Evolutionary conservation across 2,113 vertebrate species (phyloP).

Genomic region (Lophotis ruficrista): DNA sequence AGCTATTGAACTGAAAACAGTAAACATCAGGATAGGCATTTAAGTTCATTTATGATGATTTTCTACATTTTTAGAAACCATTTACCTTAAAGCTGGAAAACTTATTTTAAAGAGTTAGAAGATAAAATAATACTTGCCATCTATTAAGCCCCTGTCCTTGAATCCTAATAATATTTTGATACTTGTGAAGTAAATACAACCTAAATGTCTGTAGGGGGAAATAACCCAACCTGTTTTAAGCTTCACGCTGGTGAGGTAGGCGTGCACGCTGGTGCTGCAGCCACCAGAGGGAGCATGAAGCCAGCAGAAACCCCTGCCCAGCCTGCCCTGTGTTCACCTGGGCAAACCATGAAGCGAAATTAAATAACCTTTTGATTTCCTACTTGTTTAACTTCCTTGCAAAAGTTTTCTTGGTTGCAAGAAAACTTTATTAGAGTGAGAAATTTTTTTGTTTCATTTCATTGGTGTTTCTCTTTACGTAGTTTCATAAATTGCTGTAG

Average conservation of each 20-base stretch:
- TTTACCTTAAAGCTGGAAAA: neutral
- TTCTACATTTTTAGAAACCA: neutral
- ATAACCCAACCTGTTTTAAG: neutral
- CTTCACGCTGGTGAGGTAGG: neutral
- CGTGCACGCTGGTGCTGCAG: neutral
- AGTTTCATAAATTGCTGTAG: neutral
- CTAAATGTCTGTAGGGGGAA: too few relatives aligned
- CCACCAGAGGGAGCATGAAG: constrained; percentile 63
- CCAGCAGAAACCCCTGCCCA: neutral
- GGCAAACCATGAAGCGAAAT: neutral
- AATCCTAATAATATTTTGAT: neutral
- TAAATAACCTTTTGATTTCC: neutral
- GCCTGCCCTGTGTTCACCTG: neutral
- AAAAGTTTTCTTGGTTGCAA: neutral
- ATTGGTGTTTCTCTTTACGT: neutral
- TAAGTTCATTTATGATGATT: neutral
- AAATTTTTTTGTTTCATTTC: neutral
- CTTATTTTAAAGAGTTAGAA: neutral
- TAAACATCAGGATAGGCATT: accelerated
- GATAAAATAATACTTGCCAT: neutral
- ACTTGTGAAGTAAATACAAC: neutral
- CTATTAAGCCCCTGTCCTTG: neutral
- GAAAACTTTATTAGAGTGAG: neutral
- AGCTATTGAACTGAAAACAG: neutral
- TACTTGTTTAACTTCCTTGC: neutral